Base-by-base conservation (phyloP, 2,888 invertebrate genomes). In the Cephus sareptanus region DNA sequence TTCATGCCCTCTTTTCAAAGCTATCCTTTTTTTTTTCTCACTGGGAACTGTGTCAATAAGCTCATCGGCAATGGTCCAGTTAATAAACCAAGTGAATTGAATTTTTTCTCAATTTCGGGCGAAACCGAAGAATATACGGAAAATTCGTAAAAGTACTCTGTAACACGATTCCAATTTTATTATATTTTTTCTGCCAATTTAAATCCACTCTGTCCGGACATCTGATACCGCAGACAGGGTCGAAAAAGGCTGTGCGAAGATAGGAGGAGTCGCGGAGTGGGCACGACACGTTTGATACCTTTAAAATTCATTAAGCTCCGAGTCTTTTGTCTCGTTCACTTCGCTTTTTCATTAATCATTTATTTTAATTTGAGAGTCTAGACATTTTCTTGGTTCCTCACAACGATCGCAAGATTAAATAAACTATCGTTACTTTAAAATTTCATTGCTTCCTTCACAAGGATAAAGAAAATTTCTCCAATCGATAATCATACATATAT, bases 231-330 rank as follows among this genome's bases (percentile, higher is more conserved):
- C 69, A 74, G 40, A 35, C 33, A 71, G 69, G 69, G 33, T 73
- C n/a, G 56, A 37, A 77, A 74, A 79, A 33, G 70, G 76, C 40
- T 37, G 68, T 3, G 9, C 23, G 15, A 73, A 40, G 76, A n/a
- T 73, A 76, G 35, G 37, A n/a, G 75, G 30, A 80, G 78, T 78
- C 40, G 76, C 79, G 56, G 75, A 74, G 30, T 56, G 33, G 78
- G 34, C 80, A 80, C 76, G 77, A 75, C 81, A 78, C 70, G 68
- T 78, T 79, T 79, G 82, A 84, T 83, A 76, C 75, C 81, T 80
- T 80, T 78, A 80, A 84, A 83, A 73, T 82, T 82, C 83, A 84
- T 85, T 85, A 85, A 80, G 80, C 79, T 75, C 81, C 78, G 56
- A 56, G 23, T 23, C 23, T 56, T 23, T 23, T 15, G 9, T 23